These are phyloP conservation scores for Odobenus rosmarus DNA, from an alignment of 2,113 vertebrate genomes.

Conservation along the genomic window DNA sequence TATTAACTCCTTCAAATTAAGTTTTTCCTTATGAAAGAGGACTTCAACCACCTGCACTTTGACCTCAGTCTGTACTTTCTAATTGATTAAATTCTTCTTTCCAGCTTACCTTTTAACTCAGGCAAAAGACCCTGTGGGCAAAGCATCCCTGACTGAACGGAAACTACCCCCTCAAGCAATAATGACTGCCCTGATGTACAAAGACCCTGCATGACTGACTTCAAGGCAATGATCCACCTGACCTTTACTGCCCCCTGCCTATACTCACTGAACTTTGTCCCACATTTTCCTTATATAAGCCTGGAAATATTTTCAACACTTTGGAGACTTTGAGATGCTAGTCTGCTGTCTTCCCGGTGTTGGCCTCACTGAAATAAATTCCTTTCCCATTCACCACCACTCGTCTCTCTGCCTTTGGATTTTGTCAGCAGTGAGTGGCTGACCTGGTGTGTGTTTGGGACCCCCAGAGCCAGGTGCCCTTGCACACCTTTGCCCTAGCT, in stretches of 20 bases:
- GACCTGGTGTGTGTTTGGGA: neutral
- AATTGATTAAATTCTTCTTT: neutral
- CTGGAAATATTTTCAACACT: neutral
- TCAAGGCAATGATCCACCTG: neutral
- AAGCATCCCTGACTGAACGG: neutral
- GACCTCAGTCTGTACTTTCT: neutral
- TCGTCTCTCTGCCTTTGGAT: neutral
- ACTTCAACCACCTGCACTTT: neutral
- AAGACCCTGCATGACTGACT: neutral
- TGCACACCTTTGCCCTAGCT: neutral
- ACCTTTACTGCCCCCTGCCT: neutral
- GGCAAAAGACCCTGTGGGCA: neutral
- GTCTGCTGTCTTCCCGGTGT: neutral
- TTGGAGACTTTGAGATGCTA: neutral
- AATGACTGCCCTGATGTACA: neutral
- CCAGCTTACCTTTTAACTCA: neutral
- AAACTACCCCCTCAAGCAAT: neutral
- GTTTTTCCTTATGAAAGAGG: neutral
- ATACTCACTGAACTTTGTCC: neutral
- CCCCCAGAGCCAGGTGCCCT: neutral
- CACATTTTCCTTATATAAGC: neutral
- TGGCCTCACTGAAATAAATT: neutral
- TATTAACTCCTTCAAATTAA: neutral
- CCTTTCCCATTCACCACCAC: neutral
- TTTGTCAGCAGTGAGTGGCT: neutral